phyloP scores from a whole-genome alignment of 2,888 invertebrate genomes.

The Cistogaster globosa region DNA sequence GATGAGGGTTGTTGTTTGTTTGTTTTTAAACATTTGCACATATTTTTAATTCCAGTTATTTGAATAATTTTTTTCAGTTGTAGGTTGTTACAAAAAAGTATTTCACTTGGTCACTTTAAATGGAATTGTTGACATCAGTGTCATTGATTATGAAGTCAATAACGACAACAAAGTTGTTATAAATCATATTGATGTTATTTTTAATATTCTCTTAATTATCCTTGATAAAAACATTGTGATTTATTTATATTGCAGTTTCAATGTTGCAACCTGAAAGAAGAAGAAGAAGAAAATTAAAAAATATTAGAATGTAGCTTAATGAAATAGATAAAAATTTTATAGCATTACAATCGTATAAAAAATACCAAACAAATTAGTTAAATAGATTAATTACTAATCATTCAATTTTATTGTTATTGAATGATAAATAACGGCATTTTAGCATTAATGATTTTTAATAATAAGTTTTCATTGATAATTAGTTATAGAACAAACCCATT shows the following conservation, averaged over 20 bases:
- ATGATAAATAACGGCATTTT: too few relatives aligned
- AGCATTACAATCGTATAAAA: too few relatives aligned
- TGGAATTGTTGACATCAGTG: conserved; percentile 49
- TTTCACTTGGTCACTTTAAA: conserved; percentile 43
- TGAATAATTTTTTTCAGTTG: background rate
- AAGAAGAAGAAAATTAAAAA: background rate
- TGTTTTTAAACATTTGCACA: conserved; percentile 7
- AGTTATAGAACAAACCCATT: too few relatives aligned
- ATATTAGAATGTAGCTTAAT: too few relatives aligned
- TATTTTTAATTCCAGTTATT: conserved; percentile 37
- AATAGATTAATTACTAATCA: too few relatives aligned
- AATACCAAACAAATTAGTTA: too few relatives aligned
- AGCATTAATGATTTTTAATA: too few relatives aligned
- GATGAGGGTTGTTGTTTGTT: background rate
- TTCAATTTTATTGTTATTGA: too few relatives aligned
- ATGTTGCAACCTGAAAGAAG: conserved; percentile 17
- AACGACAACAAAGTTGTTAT: background rate
- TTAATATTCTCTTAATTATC: conserved; percentile 32
- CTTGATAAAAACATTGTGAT: conserved; percentile 17
- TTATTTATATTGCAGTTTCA: background rate
- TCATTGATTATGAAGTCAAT: conserved; percentile 19
- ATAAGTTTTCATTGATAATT: too few relatives aligned
- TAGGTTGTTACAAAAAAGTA: conserved; percentile 23
- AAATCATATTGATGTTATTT: conserved; percentile 2
- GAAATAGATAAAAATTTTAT: too few relatives aligned